phyloP scores from a whole-genome alignment of 2,888 invertebrate species.

The Trachelus troglodyta region DNA sequence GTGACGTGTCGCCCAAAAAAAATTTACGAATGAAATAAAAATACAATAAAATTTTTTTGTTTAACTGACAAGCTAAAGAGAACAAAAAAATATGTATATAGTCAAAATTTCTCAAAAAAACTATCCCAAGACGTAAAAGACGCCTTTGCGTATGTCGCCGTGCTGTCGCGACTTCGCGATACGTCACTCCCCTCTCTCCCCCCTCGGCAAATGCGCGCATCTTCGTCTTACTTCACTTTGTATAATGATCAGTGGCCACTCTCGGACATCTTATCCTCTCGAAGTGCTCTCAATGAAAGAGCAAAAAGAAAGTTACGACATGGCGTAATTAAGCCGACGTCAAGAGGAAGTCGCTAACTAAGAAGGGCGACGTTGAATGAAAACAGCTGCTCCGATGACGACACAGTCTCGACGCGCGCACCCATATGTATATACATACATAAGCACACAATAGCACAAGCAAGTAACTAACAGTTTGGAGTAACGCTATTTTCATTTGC shows the following conservation, averaged over 20 bases:
- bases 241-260: neutral
- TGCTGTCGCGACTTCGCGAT: neutral
- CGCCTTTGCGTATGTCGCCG: neutral
- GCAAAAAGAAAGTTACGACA: neutral
- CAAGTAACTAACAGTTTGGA: constrained; percentile 2
- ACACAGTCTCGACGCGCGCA: constrained; percentile 42
- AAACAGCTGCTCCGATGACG: constrained; percentile 63
- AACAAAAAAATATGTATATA: no score
- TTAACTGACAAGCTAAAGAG: neutral
- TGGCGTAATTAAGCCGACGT: neutral
- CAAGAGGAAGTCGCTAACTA: constrained; percentile 57
- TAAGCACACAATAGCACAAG: constrained; percentile 7
- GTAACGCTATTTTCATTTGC: constrained; percentile 51
- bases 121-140: no score
- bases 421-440: neutral
- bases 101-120: no score
- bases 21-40: neutral
- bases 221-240: neutral
- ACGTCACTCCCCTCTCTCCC: neutral
- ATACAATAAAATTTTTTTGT: neutral
- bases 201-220: neutral
- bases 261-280: neutral
- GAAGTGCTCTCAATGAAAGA: neutral
- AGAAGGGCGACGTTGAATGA: constrained; percentile 60
- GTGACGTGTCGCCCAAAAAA: neutral